Evolutionary conservation across 2,113 vertebrate species (phyloP).

Genomic region (Thunnus thynnus): DNA sequence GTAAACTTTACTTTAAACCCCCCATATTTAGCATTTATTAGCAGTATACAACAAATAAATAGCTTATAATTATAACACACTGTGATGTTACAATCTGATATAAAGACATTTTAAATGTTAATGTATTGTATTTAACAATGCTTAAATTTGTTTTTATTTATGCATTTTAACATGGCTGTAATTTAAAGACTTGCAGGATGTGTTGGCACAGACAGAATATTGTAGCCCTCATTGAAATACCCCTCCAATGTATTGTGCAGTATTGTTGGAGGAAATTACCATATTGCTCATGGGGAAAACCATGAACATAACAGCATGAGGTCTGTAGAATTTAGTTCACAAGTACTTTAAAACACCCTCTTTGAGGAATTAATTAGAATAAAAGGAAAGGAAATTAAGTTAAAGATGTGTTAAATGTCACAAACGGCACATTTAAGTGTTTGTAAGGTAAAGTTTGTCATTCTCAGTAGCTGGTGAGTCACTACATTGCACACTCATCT

Average conservation of each 20-base stretch:
- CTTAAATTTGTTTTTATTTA: background rate
- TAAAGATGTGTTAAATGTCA: background rate
- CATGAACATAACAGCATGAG: background rate
- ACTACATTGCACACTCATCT: background rate
- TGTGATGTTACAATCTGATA: too few species aligned
- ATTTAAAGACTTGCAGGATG: background rate
- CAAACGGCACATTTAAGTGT: background rate
- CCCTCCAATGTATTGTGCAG: too few species aligned
- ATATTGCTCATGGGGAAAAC: background rate
- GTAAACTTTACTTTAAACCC: too few species aligned
- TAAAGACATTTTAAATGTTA: too few species aligned
- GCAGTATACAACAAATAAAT: too few species aligned
- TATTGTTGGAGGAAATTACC: background rate
- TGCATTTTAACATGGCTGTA: background rate
- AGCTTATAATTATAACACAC: too few species aligned
- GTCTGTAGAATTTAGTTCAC: background rate
- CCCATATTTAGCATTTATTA: too few species aligned
- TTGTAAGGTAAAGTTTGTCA: constrained; percentile 12
- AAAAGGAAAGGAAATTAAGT: background rate
- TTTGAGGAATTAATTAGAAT: background rate
- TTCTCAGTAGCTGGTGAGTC: background rate
- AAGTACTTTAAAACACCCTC: background rate
- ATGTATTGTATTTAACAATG: background rate
- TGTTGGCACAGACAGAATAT: constrained; percentile 8
- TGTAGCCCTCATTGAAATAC: background rate